Conservation (phyloP, 2,888 invertebrate genomes). For the Andricus curvator region DNA sequence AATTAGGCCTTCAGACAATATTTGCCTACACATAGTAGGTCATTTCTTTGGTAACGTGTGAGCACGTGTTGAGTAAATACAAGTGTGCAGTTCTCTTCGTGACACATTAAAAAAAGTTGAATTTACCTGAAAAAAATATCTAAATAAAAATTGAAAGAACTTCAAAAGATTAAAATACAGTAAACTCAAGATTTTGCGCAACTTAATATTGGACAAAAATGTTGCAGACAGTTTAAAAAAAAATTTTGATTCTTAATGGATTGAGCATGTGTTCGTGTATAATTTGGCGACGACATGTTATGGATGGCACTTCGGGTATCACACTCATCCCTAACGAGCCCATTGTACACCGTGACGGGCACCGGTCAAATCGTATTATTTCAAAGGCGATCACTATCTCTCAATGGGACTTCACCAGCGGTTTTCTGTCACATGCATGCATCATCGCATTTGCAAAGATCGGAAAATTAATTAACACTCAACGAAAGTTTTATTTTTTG, state of each 20-base stretch:
- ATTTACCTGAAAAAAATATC: too few species aligned
- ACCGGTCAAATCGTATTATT: constrained; percentile 57
- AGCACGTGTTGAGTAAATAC: too few species aligned
- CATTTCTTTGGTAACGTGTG: too few species aligned
- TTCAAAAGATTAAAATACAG: not conserved
- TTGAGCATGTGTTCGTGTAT: constrained; percentile 35
- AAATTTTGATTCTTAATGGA: not conserved
- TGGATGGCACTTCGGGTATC: constrained; percentile 57
- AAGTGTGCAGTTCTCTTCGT: too few species aligned
- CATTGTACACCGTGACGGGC: constrained; percentile 55
- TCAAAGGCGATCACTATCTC: constrained; percentile 56
- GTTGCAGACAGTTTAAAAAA: too few species aligned
- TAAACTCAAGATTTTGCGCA: not conserved
- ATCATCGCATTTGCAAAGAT: not conserved
- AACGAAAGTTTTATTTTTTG: not conserved
- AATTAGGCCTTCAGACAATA: too few species aligned
- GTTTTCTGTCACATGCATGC: constrained; percentile 57
- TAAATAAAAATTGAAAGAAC: not conserved
- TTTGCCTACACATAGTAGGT: too few species aligned
- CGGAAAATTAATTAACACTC: constrained; percentile 6
- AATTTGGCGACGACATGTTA: constrained; percentile 58
- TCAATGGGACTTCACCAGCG: constrained; percentile 56
- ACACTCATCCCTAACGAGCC: constrained; percentile 53
- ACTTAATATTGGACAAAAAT: too few species aligned
- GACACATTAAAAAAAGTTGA: too few species aligned